Evolutionary conservation across 2,113 vertebrate species (phyloP), one percentile per base, ranked within the genome.

Genomic region (Elaphurus davidianus): DNA sequence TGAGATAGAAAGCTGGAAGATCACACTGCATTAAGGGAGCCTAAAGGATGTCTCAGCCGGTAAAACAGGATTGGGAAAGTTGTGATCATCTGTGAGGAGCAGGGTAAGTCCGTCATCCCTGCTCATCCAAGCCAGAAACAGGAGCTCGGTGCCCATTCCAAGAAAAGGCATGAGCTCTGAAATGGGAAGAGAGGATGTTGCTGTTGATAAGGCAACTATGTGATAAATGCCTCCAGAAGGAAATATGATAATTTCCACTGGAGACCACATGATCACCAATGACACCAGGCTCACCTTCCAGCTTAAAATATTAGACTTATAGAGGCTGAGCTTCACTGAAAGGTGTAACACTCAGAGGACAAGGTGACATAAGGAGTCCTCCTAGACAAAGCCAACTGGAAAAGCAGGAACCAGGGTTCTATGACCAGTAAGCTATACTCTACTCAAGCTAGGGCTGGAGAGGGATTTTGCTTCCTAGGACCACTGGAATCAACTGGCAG

Each of bases 121-220:
- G 74, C 33, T 78, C 40, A 2, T 81, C 57, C 79, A 74, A 91
- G 67, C 84, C 90, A 87, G 95, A 92, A 97, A 95, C 94, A 95
- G 95, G 96, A 98, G 96, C 87, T 94, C 40, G 88, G 47, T 88
- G 10, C 74, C 62, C 87, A 90, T 90, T 97, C 94, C 92, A 96
- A 96, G 90, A 90, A 90, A 98, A 60, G 90, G 71, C 45, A 60
- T 5, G 50, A 90, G 64, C 60, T 82, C 84, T 57, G 71, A 90
- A 43, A 60, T 2, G 5, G 67, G 79, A 94, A 88, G 36, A 87
- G 54, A 76, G 78, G 67, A 85, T 45, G 43, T 19, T 54, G 14
- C 54, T n/a, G 47, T 55, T 97, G 87, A 62, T 40, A 90, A 97
- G n/a, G 54, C 21, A 85, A 27, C 19, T 86, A 11, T 64, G 57